Evolutionary conservation across 2,797 vertebrate species (phyloP), one percentile per base, ranked within the genome.

Genomic region (Hypotaenidia philippensis): DNA sequence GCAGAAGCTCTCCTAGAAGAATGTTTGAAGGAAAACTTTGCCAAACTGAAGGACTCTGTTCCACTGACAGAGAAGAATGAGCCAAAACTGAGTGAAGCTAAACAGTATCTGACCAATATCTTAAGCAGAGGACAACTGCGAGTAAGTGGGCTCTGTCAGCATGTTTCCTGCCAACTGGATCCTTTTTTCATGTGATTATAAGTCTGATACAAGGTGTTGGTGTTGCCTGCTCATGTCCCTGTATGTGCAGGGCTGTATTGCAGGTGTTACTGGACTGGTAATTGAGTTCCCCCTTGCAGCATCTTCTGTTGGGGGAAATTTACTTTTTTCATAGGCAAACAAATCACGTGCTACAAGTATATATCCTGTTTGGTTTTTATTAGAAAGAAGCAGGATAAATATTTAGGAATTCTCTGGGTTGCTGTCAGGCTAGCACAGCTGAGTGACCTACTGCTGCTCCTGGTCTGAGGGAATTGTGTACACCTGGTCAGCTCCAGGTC

Each of bases 1-100:
- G 99, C 99, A 0, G 99, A 99, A 95, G 98, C 97, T 25, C 96
- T 99, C 89, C 97, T 99, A 96, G 99, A 99, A 96, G 98, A 99
- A 77, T 99, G 98, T 93, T 96, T 99, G 78, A 98, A 98, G 94
- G 99, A 99, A 60, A 99, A 99, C 90, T 97, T 98, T 55, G 87
- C 98, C 94, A 98, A 98, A 49, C 96, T 99, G 89, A 98, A 98
- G 91, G 98, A 98, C 91, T 98, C 97, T 86, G 97, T 98, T 34
- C 98, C 98, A 69, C 91, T 99, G 97, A 96, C 97, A 85, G 99
- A 99, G 94, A 98, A 98, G 89, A 98, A 92, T 20, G 99, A 99
- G 78, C 97, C 98, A 44, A 99, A 98, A 96, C 97, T 99, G 78
- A 94, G 77, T 65, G 98, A 98, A 80, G 99, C 99, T 92, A 99